A percentile compares a stretch with the other conserved stretches of the same genome.
phyloP scores from a whole-genome alignment of 2,888 invertebrate species.

The Ephialtes manifestator region DNA sequence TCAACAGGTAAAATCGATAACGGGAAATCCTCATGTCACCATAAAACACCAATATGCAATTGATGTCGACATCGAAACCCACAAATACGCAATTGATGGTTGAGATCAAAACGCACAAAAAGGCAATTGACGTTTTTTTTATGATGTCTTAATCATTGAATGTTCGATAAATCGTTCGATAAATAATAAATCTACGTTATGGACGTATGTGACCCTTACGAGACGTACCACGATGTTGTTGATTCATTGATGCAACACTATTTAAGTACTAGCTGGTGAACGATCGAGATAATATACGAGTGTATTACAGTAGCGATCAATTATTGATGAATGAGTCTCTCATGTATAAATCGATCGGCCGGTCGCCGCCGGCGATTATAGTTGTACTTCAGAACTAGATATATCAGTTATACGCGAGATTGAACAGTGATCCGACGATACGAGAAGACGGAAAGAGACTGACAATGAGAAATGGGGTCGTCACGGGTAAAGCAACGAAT shows the following conservation, averaged over 20 bases:
- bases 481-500: slow-evolving; percentile 58
- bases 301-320: slow-evolving; percentile 15
- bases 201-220: background rate
- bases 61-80: background rate
- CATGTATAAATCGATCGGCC: slow-evolving; percentile 25
- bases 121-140: background rate
- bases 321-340: slow-evolving; percentile 32
- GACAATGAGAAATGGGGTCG: slow-evolving; percentile 67
- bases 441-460: slow-evolving; percentile 66
- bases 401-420: slow-evolving; percentile 30
- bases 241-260: slow-evolving; percentile 64
- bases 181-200: slow-evolving; percentile 15
- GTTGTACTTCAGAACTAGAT: background rate
- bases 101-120: background rate
- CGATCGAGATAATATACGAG: slow-evolving; percentile 4
- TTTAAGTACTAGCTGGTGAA: slow-evolving; percentile 1
- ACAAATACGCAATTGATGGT: background rate
- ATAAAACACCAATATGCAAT: background rate
- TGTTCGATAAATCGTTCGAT: background rate
- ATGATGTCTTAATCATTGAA: background rate
- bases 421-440: slow-evolving; percentile 58
- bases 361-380: background rate
- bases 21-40: background rate
- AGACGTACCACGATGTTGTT: slow-evolving; percentile 65
- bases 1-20: background rate